Percentiles rank a stretch among this genome's conserved stretches.
phyloP scores from a whole-genome alignment of 2,113 vertebrate genomes.

The Dasyurus viverrinus region DNA sequence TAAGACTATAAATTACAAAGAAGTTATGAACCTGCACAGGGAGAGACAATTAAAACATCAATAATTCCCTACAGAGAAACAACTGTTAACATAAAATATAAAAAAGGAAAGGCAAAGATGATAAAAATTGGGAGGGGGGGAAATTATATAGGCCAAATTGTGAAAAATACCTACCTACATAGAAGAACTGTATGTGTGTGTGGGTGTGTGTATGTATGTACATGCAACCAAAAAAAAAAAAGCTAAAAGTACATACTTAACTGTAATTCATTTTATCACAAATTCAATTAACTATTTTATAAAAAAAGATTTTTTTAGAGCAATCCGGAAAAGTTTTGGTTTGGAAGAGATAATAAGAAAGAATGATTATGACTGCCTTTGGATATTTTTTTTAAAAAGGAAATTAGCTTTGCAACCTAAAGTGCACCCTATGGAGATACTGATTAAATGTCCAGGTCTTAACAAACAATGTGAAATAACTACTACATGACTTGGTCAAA shows the following conservation, averaged over 20 bases:
- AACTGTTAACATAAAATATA: background rate
- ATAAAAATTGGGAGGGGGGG: background rate
- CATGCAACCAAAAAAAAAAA: background rate
- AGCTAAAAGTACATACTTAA: background rate
- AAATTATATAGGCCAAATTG: background rate
- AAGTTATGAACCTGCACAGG: background rate
- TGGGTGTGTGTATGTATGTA: background rate
- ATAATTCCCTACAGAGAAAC: background rate
- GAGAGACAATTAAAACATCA: background rate
- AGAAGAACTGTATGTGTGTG: background rate
- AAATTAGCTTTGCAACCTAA: slow-evolving; percentile 49
- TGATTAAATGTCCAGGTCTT: slow-evolving; percentile 20
- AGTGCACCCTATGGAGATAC: slow-evolving; percentile 8
- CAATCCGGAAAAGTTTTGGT: background rate
- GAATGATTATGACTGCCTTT: slow-evolving; percentile 15
- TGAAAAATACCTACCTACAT: background rate
- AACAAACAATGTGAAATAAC: slow-evolving; percentile 29
- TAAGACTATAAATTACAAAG: background rate
- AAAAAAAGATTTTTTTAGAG: background rate
- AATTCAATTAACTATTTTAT: slow-evolving; percentile 8
- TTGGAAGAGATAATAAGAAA: background rate
- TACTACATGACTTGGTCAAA: background rate
- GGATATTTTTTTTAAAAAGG: background rate
- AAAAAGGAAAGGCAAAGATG: background rate
- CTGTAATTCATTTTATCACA: slow-evolving; percentile 26